A percentile compares a stretch with the other conserved stretches of the same genome.
phyloP scores from a whole-genome alignment of 37 sponge, comb jelly and placozoan genomes.

The Halichondria panicea region DNA sequence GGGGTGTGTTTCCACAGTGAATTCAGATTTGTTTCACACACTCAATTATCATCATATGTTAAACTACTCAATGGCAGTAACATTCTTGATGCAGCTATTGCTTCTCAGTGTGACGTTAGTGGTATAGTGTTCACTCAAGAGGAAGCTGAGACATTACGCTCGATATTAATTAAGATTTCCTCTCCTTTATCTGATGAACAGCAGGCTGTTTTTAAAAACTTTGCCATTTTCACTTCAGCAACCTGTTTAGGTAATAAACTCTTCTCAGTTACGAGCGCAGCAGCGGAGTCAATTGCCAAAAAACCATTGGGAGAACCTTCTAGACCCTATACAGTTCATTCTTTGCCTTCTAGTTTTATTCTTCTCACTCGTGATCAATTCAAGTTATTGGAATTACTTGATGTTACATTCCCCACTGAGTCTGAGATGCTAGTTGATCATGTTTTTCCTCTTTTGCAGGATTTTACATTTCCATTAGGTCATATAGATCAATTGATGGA shows the following conservation, averaged over 20 bases:
- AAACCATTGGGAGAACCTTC: constrained; percentile 21
- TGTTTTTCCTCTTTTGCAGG: constrained; percentile 31
- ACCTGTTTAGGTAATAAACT: background rate
- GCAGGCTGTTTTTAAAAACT: background rate
- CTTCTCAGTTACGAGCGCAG: constrained; percentile 12
- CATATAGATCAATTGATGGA: constrained; percentile 40
- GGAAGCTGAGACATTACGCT: constrained; percentile 22
- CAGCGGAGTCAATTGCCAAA: background rate
- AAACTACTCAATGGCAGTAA: background rate
- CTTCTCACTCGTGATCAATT: constrained; percentile 17
- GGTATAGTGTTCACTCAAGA: constrained; percentile 4
- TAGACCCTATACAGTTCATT: background rate
- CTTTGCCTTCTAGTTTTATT: constrained; percentile 13
- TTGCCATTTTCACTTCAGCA: constrained; percentile 1
- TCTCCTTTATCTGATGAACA: too few species aligned
- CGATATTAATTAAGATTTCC: background rate
- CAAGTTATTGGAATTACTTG: constrained; percentile 8
- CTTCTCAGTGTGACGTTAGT: background rate
- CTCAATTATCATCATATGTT: background rate
- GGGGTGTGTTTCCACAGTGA: background rate
- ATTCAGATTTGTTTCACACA: background rate
- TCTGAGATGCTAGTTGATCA: constrained; percentile 8
- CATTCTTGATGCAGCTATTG: constrained; percentile 10
- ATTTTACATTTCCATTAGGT: too few species aligned
- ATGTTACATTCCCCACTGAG: constrained; percentile 5